These are phyloP conservation scores for Acheta domesticus DNA, from an alignment of 2,888 invertebrate species.

Conservation along the genomic window DNA sequence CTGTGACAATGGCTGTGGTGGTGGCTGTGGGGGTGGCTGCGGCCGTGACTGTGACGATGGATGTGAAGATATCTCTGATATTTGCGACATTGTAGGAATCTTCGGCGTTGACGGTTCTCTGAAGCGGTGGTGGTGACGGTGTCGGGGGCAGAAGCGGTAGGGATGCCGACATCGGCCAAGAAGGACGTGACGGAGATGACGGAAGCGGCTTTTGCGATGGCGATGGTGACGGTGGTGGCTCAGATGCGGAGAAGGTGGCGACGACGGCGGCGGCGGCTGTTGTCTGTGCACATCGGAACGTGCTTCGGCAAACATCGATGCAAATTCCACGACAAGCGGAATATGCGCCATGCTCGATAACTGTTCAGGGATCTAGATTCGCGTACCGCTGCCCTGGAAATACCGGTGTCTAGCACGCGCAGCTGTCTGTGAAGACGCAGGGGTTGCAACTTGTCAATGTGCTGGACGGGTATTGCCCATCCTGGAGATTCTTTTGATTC, in stretches of 20 bases:
- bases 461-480: too few relatives aligned
- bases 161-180: too few relatives aligned
- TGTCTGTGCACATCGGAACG: background rate
- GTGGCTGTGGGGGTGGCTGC: background rate
- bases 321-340: constrained; percentile 5
- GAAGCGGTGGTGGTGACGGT: background rate
- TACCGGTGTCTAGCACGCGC: background rate
- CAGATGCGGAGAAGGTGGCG: background rate
- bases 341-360: constrained; percentile 7
- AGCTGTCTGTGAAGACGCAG: too few relatives aligned
- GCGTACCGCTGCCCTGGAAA: background rate
- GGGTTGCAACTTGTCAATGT: too few relatives aligned
- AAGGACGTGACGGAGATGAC: background rate
- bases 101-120: too few relatives aligned
- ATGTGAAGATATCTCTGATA: background rate
- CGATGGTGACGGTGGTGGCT: too few relatives aligned
- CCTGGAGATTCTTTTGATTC: too few relatives aligned
- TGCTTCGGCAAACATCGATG: background rate
- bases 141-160: too few relatives aligned
- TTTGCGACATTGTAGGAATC: too few relatives aligned
- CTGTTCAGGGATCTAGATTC: background rate
- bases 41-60: background rate
- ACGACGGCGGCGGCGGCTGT: background rate
- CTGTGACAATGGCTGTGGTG: too few relatives aligned
- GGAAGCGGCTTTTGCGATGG: background rate